These are phyloP conservation scores for Clunio marinus DNA, from an alignment of 2,888 invertebrate genomes.

Conservation along the genomic window DNA sequence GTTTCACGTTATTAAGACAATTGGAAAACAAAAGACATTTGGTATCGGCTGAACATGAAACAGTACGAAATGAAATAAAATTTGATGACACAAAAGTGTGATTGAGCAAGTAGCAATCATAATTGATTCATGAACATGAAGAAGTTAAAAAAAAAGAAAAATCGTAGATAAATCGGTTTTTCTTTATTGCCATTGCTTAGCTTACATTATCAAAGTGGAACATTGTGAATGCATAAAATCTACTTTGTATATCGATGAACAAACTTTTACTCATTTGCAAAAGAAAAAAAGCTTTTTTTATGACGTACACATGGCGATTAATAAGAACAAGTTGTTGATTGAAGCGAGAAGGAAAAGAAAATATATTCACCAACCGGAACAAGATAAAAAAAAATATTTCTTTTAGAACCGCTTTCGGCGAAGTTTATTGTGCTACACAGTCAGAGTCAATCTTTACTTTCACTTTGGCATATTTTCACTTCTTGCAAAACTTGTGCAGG, in stretches of 20 bases:
- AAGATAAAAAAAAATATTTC: constrained; percentile 25
- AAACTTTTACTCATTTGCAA: constrained; percentile 23
- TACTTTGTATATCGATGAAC: not conserved
- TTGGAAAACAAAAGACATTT: not conserved
- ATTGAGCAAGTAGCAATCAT: not conserved
- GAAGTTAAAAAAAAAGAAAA: not conserved
- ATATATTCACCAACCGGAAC: constrained; percentile 32
- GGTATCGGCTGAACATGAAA: not conserved
- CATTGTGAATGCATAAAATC: constrained; percentile 12
- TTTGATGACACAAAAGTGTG: constrained; percentile 5
- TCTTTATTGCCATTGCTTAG: not conserved
- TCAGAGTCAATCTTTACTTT: constrained; percentile 21
- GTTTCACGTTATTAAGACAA: not conserved
- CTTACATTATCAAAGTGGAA: constrained; percentile 27
- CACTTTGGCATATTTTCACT: constrained; percentile 33
- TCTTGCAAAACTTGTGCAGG: constrained; percentile 33
- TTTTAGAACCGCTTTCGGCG: constrained; percentile 18
- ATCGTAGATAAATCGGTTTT: not conserved
- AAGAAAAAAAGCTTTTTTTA: not conserved
- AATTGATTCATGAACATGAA: not conserved
- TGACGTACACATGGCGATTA: constrained; percentile 15
- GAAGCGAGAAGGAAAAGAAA: not conserved
- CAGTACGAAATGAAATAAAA: not conserved
- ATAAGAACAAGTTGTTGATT: not conserved
- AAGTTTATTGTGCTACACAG: constrained; percentile 21